phyloP scores from a whole-genome alignment of 2,888 invertebrate genomes.

The Allophyes oxyacanthae region DNA sequence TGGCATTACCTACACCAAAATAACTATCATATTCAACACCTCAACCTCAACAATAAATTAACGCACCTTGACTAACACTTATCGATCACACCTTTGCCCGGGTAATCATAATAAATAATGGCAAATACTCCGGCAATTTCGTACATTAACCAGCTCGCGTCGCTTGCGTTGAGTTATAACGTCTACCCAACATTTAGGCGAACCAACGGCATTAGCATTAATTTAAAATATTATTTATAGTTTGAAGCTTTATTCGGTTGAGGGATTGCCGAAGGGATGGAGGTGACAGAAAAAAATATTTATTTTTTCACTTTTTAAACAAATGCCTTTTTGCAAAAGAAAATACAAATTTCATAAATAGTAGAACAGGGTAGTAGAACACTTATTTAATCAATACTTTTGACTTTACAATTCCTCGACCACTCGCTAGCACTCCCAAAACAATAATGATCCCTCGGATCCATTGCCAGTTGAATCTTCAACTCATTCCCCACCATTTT shows the following conservation, averaged over 20 bases:
- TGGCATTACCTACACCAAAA: no score
- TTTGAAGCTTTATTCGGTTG: constrained; percentile 72
- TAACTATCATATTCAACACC: constrained; percentile 22
- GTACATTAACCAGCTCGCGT: constrained; percentile 79
- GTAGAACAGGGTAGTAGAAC: no score
- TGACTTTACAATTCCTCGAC: no score
- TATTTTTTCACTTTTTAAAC: no score
- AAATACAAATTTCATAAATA: no score
- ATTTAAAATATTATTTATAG: constrained; percentile 89
- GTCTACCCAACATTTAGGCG: constrained; percentile 82
- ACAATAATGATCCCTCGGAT: no score
- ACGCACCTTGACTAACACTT: constrained; percentile 54
- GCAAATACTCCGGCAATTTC: constrained; percentile 70
- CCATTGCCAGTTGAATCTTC: no score
- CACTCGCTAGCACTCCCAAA: no score
- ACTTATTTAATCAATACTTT: no score
- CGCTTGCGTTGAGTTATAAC: constrained; percentile 83
- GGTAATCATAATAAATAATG: constrained; percentile 85
- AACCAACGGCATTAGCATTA: constrained; percentile 86
- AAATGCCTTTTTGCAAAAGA: no score
- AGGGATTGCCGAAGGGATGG: constrained; percentile 56
- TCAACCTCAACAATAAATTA: constrained; percentile 30
- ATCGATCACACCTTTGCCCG: constrained; percentile 77
- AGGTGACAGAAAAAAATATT: constrained; percentile 44
- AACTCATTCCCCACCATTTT: no score